Evolutionary conservation across 2,888 invertebrate species (phyloP).

Genomic region (Philopedon plagiatum): DNA sequence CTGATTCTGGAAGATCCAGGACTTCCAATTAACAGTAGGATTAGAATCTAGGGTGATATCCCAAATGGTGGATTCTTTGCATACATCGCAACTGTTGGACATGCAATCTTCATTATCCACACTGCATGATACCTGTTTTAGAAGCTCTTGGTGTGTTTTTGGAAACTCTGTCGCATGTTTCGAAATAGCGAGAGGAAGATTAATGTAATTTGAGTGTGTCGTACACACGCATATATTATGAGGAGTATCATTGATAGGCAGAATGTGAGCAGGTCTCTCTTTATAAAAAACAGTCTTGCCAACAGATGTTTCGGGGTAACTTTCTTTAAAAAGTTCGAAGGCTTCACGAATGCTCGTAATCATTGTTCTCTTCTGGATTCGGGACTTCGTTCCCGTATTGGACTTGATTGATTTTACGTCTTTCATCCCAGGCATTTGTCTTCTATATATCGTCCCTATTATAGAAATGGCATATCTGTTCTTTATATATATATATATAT

Average conservation of each 20-base stretch:
- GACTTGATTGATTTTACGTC: constrained; percentile 23
- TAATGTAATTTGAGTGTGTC: constrained; percentile 16
- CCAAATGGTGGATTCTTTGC: too few species aligned
- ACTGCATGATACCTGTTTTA: too few species aligned
- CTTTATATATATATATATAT: too few species aligned
- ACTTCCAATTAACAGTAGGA: too few species aligned
- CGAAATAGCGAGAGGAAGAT: constrained; percentile 11
- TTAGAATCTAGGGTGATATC: too few species aligned
- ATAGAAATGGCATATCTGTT: too few species aligned
- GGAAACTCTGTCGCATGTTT: background rate
- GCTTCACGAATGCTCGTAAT: constrained; percentile 16
- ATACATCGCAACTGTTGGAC: too few species aligned
- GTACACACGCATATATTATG: constrained; percentile 2
- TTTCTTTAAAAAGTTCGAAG: constrained; percentile 12
- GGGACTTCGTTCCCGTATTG: constrained; percentile 14
- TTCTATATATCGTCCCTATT: constrained; percentile 8
- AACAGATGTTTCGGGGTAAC: constrained; percentile 3
- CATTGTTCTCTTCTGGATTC: constrained; percentile 19
- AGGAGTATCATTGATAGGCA: constrained; percentile 17
- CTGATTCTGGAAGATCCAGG: too few species aligned
- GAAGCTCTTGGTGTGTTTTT: too few species aligned
- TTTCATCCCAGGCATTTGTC: constrained; percentile 10
- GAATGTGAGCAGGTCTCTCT: constrained; percentile 1
- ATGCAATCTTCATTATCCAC: too few species aligned
- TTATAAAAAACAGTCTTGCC: background rate